A percentile compares a stretch with the other conserved stretches of the same genome.
phyloP scores from a whole-genome alignment of 2,888 invertebrate genomes.

The Osedax frankpressi region DNA sequence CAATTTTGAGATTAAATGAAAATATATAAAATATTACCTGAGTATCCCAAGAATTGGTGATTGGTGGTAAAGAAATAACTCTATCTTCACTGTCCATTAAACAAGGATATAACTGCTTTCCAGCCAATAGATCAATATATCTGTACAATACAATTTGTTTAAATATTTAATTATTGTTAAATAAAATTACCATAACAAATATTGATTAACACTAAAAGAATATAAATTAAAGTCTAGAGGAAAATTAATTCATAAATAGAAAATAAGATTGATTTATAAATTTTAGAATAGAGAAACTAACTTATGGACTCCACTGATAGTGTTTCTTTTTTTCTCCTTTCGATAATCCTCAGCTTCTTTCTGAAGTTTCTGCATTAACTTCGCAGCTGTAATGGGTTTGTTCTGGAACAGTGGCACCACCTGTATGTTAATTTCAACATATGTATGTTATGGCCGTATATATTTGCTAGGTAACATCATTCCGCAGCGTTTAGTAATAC shows the following conservation, averaged over 20 bases:
- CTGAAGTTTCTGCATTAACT: slow-evolving; percentile 58
- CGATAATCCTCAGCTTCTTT: slow-evolving; percentile 66
- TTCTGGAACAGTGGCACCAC: slow-evolving; percentile 54
- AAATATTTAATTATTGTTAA: no score
- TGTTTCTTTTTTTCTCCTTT: slow-evolving; percentile 70
- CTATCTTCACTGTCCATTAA: slow-evolving; percentile 54
- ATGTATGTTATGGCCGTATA: no score
- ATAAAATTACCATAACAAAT: no score
- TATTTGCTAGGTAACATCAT: no score
- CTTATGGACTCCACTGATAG: slow-evolving; percentile 70
- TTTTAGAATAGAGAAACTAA: slow-evolving; percentile 32
- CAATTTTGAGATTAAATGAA: no score
- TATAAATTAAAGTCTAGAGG: no score
- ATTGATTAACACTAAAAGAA: no score
- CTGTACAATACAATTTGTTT: no score
- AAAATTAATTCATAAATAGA: no score
- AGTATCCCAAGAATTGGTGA: slow-evolving; percentile 68
- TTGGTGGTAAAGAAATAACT: slow-evolving; percentile 72
- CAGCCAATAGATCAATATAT: slow-evolving; percentile 65
- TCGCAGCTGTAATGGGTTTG: slow-evolving; percentile 55
- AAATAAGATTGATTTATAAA: no score
- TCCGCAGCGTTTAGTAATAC: no score
- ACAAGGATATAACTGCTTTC: slow-evolving; percentile 62
- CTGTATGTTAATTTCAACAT: slow-evolving; percentile 32
- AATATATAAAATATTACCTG: slow-evolving; percentile 52